Conservation (phyloP, 2,113 vertebrate genomes). For the Oreochromis aureus region DNA sequence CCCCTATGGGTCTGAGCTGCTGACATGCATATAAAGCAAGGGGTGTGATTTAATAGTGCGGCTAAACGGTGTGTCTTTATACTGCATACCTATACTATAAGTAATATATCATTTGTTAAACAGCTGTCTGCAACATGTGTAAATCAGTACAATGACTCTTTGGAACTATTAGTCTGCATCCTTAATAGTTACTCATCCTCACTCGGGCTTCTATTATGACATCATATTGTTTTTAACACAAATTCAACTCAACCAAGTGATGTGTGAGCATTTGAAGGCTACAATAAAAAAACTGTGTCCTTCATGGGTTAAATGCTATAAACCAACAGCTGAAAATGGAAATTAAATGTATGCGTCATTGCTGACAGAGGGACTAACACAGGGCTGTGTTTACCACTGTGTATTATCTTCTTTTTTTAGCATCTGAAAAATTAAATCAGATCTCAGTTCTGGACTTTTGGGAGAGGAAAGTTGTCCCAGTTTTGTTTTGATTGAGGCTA, state of each 20-base stretch:
- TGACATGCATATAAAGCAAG: not conserved
- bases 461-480: not conserved
- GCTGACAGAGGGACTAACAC: not conserved
- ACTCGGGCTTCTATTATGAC: not conserved
- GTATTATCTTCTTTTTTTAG: not conserved
- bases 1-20: not conserved
- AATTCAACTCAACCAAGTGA: not conserved
- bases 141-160: not conserved
- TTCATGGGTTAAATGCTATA: not conserved
- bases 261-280: not conserved
- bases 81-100: not conserved
- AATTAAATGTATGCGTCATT: not conserved
- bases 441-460: not conserved
- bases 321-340: not conserved
- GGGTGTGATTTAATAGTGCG: not conserved
- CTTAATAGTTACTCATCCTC: rapidly evolving
- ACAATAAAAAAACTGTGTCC: not conserved
- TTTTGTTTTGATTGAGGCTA: not conserved
- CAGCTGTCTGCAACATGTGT: not conserved
- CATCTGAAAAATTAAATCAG: not conserved
- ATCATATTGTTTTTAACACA: not conserved
- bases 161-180: not conserved
- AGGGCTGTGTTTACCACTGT: not conserved
- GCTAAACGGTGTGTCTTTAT: not conserved
- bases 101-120: not conserved